Evolutionary conservation across 1,140 invertebrate genomes (phyloP).

Genomic region (Rhyzopertha dominica): DNA sequence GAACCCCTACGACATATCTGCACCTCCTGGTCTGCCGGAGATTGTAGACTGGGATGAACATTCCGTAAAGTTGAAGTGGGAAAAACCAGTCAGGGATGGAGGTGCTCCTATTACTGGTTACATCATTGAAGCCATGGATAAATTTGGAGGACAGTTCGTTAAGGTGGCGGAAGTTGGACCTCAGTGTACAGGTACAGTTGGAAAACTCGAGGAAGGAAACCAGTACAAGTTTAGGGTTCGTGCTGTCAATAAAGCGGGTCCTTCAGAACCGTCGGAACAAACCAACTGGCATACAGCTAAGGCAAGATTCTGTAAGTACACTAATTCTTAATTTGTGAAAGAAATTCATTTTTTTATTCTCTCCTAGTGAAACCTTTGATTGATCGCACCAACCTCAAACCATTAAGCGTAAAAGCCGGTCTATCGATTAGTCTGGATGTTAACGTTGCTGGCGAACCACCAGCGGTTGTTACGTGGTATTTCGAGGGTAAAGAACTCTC

Average conservation of each 20-base stretch:
- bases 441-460: conserved; percentile 90
- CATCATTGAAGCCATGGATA: conserved; percentile 82
- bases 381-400: conserved; percentile 84
- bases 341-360: conserved; percentile 37
- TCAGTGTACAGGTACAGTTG: conserved; percentile 74
- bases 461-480: conserved; percentile 86
- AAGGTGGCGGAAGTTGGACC: conserved; percentile 78
- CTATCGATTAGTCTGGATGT: conserved; percentile 86
- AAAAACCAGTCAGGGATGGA: conserved; percentile 89
- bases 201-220: conserved; percentile 87
- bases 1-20: conserved; percentile 91
- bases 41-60: conserved; percentile 91
- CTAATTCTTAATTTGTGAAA: conserved; percentile 12
- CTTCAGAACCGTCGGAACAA: conserved; percentile 89
- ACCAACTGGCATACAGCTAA: conserved; percentile 95
- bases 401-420: conserved; percentile 82
- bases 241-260: conserved; percentile 94
- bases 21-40: conserved; percentile 86
- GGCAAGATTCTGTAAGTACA: conserved; percentile 77
- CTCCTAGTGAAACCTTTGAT: conserved; percentile 93
- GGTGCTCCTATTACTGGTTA: conserved; percentile 95
- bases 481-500: conserved; percentile 73
- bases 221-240: conserved; percentile 93
- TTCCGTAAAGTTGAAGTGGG: conserved; percentile 93
- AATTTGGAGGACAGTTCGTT: conserved; percentile 58